These are phyloP conservation scores for Virgularia gustaviana DNA, from an alignment of 92 coral and sea anemone genomes.

Conservation along the genomic window DNA sequence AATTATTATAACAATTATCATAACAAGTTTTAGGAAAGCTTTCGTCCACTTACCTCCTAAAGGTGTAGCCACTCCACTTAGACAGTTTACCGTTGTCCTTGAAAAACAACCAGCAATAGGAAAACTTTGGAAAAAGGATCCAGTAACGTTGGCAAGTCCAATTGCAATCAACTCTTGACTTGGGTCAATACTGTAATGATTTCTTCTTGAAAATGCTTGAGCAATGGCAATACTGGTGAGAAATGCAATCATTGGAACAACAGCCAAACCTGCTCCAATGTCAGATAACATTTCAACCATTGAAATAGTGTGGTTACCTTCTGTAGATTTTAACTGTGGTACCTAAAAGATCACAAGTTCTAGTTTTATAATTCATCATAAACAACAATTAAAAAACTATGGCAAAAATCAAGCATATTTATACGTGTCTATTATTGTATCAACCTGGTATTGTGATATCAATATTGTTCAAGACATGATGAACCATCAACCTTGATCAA, in stretches of 20 bases:
- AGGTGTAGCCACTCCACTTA: constrained; percentile 95
- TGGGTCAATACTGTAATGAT: constrained; percentile 79
- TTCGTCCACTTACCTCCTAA: constrained; percentile 71
- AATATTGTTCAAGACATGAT: too few species aligned
- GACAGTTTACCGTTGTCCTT: constrained; percentile 91
- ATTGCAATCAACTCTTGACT: constrained; percentile 92
- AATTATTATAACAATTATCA: too few species aligned
- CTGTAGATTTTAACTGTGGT: constrained; percentile 59
- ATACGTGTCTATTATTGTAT: not conserved
- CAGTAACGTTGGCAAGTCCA: constrained; percentile 78
- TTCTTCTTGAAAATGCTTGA: constrained; percentile 93
- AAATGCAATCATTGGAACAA: constrained; percentile 95
- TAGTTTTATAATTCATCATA: too few species aligned
- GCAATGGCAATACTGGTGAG: constrained; percentile 97
- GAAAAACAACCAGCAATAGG: constrained; percentile 98
- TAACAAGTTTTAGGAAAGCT: not conserved
- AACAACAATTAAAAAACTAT: too few species aligned
- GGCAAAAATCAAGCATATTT: not conserved
- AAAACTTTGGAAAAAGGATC: constrained; percentile 90
- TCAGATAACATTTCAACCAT: constrained; percentile 59
- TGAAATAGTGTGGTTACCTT: constrained; percentile 56
- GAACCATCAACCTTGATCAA: not conserved
- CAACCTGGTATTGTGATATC: constrained; percentile 1
- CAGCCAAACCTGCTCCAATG: constrained; percentile 82
- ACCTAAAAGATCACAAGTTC: constrained; percentile 45